These are phyloP conservation scores for Acropternis orthonyx DNA, from an alignment of 2,797 vertebrate species.

Conservation along the genomic window DNA sequence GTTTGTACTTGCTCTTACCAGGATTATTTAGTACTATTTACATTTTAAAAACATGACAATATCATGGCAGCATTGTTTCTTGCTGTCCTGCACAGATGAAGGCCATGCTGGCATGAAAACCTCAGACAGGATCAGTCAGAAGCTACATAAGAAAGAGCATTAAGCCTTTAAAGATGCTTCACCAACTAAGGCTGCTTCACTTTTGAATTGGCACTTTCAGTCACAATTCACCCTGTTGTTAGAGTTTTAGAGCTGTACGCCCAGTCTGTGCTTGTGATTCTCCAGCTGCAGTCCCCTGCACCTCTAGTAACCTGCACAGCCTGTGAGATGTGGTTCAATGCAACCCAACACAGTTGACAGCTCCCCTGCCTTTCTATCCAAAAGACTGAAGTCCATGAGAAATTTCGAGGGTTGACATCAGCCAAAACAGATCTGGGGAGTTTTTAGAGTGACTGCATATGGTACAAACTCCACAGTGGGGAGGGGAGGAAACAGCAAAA, in stretches of 20 bases:
- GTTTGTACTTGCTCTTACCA: not conserved
- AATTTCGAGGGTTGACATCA: not conserved
- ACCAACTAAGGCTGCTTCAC: not conserved
- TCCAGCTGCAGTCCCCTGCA: not conserved
- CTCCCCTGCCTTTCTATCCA: not conserved
- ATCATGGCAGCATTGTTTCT: not conserved
- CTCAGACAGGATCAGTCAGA: not conserved
- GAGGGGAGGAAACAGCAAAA: no score
- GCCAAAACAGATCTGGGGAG: not conserved
- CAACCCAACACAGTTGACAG: not conserved
- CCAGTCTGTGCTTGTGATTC: not conserved
- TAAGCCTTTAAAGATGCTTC: conserved; percentile 1
- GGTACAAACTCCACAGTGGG: not conserved
- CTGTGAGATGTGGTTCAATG: not conserved
- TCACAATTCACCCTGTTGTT: not conserved
- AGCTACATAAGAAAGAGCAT: not conserved
- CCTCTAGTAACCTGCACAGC: not conserved
- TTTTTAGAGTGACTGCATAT: not conserved
- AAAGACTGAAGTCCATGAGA: not conserved
- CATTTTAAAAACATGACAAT: not conserved
- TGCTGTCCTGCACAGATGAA: not conserved
- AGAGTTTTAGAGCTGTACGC: not conserved
- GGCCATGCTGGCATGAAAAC: not conserved
- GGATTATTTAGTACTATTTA: not conserved
- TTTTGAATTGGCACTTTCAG: not conserved